A percentile compares a stretch with the other conserved stretches of the same genome.
Conservation (phyloP, 23 tunicate species). For the Halocynthia aurantium region DNA sequence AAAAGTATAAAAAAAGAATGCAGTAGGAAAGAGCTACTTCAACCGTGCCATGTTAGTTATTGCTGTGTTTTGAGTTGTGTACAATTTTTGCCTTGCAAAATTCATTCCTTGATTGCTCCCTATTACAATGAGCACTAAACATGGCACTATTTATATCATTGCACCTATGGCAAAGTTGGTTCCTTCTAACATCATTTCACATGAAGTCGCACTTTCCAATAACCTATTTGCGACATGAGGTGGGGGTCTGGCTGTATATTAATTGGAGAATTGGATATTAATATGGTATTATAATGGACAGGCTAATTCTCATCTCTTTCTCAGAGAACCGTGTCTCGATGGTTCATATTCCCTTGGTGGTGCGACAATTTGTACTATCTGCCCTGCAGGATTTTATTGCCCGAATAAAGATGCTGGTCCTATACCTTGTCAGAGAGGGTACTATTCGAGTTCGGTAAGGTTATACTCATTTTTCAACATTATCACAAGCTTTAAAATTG, state of each 20-base stretch:
- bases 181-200: neutral
- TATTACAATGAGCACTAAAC: neutral
- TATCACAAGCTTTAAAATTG: no score
- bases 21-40: neutral
- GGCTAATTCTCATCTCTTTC: neutral
- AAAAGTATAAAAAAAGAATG: no score
- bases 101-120: no score
- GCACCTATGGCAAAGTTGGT: neutral
- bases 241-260: no score
- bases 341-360: constrained; percentile 87
- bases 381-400: constrained; percentile 69
- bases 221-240: no score
- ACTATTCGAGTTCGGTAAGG: constrained; percentile 15
- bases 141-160: neutral
- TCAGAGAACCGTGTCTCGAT: constrained; percentile 39
- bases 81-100: no score
- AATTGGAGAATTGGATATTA: no score
- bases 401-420: constrained; percentile 49
- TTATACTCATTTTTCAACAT: neutral
- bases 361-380: constrained; percentile 33
- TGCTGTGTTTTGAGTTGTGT: neutral
- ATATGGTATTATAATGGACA: no score
- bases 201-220: no score
- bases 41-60: neutral
- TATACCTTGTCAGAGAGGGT: constrained; percentile 52